These are phyloP conservation scores for Gasteruption jaculator DNA, from an alignment of 2,888 invertebrate genomes.

Conservation along the genomic window DNA sequence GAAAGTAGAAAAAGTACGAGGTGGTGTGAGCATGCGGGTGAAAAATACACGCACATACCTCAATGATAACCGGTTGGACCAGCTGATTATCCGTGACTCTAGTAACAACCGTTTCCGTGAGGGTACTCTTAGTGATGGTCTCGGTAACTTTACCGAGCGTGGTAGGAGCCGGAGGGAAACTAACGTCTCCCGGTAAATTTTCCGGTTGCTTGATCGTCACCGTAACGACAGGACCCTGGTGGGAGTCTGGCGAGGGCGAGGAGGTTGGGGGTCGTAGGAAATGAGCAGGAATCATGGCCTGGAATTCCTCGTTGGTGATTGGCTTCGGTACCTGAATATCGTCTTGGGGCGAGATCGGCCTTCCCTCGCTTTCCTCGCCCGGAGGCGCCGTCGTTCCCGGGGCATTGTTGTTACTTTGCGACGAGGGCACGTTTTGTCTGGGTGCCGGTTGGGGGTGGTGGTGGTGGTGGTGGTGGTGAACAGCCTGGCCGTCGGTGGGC, in stretches of 20 bases:
- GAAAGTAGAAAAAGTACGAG: conserved; percentile 10
- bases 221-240: conserved; percentile 62
- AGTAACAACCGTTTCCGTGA: conserved; percentile 92
- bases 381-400: conserved; percentile 19
- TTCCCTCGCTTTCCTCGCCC: conserved; percentile 21
- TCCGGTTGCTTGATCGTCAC: conserved; percentile 78
- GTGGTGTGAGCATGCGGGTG: conserved; percentile 6
- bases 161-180: conserved; percentile 78
- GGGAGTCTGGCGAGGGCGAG: conserved; percentile 50
- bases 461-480: conserved; percentile 14
- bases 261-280: conserved; percentile 62
- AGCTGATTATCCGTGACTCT: conserved; percentile 90
- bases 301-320: conserved; percentile 90
- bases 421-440: conserved; percentile 33
- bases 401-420: no score
- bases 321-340: conserved; percentile 70
- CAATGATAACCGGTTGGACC: conserved; percentile 79
- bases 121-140: conserved; percentile 92
- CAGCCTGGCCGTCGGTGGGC: conserved; percentile 25
- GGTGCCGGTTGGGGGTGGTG: conserved; percentile 40
- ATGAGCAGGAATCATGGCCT: conserved; percentile 91
- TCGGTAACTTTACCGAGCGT: conserved; percentile 85
- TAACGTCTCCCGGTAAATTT: conserved; percentile 63
- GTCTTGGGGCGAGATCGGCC: conserved; percentile 47
- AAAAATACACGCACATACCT: conserved; percentile 64